Conservation (phyloP, 2,113 vertebrate genomes). For the Eubucco bourcierii region DNA sequence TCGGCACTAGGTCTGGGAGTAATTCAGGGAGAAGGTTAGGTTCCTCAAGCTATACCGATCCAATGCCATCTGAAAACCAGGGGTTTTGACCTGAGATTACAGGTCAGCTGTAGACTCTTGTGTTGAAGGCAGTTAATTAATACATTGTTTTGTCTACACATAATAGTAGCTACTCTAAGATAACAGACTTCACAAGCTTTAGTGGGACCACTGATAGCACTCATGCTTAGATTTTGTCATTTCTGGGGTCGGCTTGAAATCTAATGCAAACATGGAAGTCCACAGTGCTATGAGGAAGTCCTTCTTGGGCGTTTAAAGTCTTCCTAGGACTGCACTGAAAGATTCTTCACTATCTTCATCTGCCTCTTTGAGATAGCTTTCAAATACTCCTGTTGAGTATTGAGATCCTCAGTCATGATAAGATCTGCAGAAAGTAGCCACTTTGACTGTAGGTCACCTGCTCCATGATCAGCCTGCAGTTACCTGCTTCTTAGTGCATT, state of each 20-base stretch:
- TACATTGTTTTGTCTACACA: neutral
- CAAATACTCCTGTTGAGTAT: neutral
- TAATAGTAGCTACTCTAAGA: neutral
- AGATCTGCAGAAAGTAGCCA: neutral
- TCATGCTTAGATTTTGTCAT: neutral
- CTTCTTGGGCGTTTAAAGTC: neutral
- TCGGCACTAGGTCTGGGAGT: neutral
- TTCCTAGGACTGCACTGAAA: neutral
- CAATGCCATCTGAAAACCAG: neutral
- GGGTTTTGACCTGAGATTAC: neutral
- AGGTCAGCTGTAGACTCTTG: neutral
- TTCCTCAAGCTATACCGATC: neutral
- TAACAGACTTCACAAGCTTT: neutral
- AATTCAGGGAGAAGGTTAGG: neutral
- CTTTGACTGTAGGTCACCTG: neutral
- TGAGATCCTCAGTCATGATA: neutral
- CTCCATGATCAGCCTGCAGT: neutral
- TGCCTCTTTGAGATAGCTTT: neutral
- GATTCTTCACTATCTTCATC: neutral
- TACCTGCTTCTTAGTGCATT: neutral
- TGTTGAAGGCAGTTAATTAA: neutral
- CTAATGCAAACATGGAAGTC: neutral
- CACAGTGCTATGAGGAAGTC: accelerated
- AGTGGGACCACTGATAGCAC: neutral
- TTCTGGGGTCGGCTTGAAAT: neutral